Base-by-base conservation (phyloP, 2,113 vertebrate species). In the Melanostigma gelatinosum region DNA sequence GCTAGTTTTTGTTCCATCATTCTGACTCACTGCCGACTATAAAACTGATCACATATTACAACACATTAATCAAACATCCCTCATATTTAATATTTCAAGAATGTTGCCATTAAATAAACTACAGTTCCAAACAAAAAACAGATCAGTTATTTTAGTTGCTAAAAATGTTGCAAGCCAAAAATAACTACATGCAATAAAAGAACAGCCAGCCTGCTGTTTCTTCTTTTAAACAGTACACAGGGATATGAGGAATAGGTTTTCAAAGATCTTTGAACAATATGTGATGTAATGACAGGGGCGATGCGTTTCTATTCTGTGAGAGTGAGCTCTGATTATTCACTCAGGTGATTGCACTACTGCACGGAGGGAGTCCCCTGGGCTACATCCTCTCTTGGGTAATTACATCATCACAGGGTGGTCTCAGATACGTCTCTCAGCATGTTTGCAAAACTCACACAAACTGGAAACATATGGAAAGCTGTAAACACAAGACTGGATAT, bases 401-500 rank as follows among this genome's bases (percentile, higher is more conserved):
- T 89, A 80, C 68, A 83, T 85, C 75, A 78, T 85, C 87, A 64
- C 84, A 12, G 75, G 84, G 88, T 87, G 88, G 88, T 85, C 81
- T 85, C 71, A 46, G 64, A 82, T 83, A 76, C 27, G 50, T 32
- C 66, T 54, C 10, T 61, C n/a, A 10, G 38, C 27, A 32, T 64
- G 52, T 70, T 22, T 63, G 83, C 22, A 64, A 52, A 63, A 63
- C 67, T 55, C 75, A 38, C 42, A 63, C 70, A 79, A 88, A 89
- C 62, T 84, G 52, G 55, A 92, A 92, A 83, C 91, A 89, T 79
- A 88, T 91, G 93, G 82, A 5, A 58, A 65, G 61, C 61, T 62
- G 38, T 86, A 79, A 89, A 90, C 82, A 89, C 24, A 18, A 13
- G 5, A 34, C 55, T 72, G 27, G 24, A 75, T 60, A 55, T 16